Evolutionary conservation across 2,888 invertebrate genomes (phyloP).

Genomic region (Apocheima hispidaria): DNA sequence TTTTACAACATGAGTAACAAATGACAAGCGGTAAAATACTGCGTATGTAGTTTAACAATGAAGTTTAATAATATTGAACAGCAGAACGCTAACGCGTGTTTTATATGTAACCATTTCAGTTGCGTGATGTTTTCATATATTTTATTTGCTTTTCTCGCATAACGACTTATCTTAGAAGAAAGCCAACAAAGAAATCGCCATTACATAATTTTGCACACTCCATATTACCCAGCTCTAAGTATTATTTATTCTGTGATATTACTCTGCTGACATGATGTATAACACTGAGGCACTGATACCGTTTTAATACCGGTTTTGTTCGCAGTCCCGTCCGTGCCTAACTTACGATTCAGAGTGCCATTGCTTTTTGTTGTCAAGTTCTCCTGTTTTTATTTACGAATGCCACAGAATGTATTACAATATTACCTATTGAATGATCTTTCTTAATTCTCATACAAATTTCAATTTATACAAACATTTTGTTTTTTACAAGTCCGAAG

Average conservation of each 20-base stretch:
- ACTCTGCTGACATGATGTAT: constrained; percentile 1
- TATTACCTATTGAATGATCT: no score
- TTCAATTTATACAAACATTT: not conserved
- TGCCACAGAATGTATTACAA: not conserved
- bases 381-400: constrained; percentile 11
- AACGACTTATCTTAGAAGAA: not conserved
- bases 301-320: constrained; percentile 37
- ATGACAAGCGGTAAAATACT: not conserved
- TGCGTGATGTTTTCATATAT: not conserved
- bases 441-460: no score
- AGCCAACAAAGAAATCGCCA: not conserved
- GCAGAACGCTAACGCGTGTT: not conserved
- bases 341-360: constrained; percentile 13
- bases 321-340: constrained; percentile 16
- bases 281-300: constrained; percentile 14
- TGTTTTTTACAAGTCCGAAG: constrained; percentile 14
- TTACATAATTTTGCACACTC: not conserved
- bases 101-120: not conserved
- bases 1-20: not conserved
- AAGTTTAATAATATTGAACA: not conserved
- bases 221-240: not conserved
- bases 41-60: not conserved
- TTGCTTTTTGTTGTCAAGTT: constrained; percentile 7
- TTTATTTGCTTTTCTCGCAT: not conserved
- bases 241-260: not conserved